Evolutionary conservation across 1,140 invertebrate genomes (phyloP), one percentile per base, ranked within the genome.

Genomic region (Rhizoglyphus robini): DNA sequence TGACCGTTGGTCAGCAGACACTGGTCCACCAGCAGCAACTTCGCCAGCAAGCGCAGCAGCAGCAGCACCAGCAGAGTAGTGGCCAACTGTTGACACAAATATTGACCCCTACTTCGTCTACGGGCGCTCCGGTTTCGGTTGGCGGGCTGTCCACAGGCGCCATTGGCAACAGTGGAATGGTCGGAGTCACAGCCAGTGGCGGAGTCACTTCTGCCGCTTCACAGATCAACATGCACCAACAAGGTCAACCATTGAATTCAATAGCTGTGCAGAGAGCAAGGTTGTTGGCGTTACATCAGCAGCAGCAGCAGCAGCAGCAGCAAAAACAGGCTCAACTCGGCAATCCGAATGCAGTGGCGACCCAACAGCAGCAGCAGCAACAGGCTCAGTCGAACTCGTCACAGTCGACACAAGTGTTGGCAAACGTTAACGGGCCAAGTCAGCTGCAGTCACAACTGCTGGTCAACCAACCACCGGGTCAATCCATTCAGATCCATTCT

Each of bases 331-430:
- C 18, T 41, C 36, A 41, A 41, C 36, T 41, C 18, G 36, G 8
- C 18, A 41, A 41, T 18, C 18, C 18, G 36, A 41, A 41, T 2
- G n/a, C 29, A n/a, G 23, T 46, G 2, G 8, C 29, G 3, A 8
- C 15, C 48, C 58, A 60, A 4, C 58, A 60, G 13, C 58, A 29
- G 27, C 13, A 76, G 67, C 51, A 36, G 15, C 47, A 61, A 20
- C 63, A 49, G n/a, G 36, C 57, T 29, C 65, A 47, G 18, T 23
- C 62, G 13, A n/a, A n/a, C n/a, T 34, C 31, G 1, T 65, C 66
- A 31, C 58, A 41, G 13, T 30, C 48, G 0, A 18, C 47, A n/a
- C 63, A 20, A 49, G 4, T 20, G 20, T 11, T 41, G 15, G 48
- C 23, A 13, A 51, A 23, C 48, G 23, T 51, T 51, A 27, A 51